Evolutionary conservation across 2,888 invertebrate species (phyloP).

Genomic region (Tortricodes alternella): DNA sequence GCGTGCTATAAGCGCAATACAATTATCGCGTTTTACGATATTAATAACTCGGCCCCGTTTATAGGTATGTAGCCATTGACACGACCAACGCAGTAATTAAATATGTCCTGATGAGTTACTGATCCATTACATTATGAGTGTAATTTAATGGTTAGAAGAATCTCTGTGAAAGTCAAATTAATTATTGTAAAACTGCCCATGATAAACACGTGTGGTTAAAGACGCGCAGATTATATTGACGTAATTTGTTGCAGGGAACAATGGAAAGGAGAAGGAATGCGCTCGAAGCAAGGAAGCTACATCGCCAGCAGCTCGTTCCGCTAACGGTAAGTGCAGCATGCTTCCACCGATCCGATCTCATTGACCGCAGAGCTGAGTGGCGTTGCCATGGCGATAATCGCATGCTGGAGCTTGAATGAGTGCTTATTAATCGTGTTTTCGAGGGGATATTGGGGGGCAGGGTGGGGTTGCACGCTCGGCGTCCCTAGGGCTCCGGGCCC

Average conservation of each 20-base stretch:
- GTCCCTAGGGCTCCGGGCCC: constrained; percentile 51
- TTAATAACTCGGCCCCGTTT: constrained; percentile 16
- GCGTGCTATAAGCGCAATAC: not conserved
- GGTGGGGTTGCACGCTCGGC: constrained; percentile 50
- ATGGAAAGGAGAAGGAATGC: constrained; percentile 85
- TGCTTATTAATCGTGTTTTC: constrained; percentile 66
- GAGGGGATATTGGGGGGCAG: constrained; percentile 40
- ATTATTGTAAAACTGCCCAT: not conserved
- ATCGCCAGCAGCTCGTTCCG: constrained; percentile 86
- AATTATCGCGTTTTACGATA: constrained; percentile 5
- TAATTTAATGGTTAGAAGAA: not conserved
- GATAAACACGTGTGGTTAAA: not conserved
- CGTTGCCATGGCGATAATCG: constrained; percentile 61
- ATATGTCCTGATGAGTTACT: constrained; percentile 26
- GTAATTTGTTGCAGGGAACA: constrained; percentile 87
- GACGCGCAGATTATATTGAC: not conserved
- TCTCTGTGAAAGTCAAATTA: no score
- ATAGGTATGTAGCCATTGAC: constrained; percentile 8
- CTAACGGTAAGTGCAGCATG: constrained; percentile 81
- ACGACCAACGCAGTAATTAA: constrained; percentile 22
- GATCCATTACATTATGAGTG: constrained; percentile 3
- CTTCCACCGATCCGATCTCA: constrained; percentile 20
- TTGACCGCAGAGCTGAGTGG: constrained; percentile 34
- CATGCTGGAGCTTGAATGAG: constrained; percentile 66
- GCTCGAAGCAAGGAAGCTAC: constrained; percentile 87